Base-by-base conservation (phyloP, 1,140 invertebrate species). In the Drosophila saltans region DNA sequence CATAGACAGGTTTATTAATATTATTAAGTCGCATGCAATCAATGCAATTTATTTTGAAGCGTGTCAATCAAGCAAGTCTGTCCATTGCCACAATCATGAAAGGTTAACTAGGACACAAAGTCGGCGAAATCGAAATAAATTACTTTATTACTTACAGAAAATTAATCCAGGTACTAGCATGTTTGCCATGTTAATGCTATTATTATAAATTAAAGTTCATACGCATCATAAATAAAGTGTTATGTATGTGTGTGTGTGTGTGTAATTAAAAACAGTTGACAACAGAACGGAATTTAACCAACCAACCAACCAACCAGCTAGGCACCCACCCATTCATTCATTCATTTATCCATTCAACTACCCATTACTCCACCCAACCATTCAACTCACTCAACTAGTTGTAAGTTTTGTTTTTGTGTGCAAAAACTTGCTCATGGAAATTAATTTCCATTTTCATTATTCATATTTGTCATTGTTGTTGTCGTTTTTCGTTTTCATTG, bases 381-480 rank as follows among this genome's bases (percentile, higher is more conserved):
- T 24, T 61, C 63, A 67, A 75, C 28, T 10, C 26, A 4, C 39
- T 61, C 63, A 67, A 75, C 63, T 78, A 78, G 75, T 78, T 78
- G 77, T 43, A 78, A 78, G 58, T 78, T 78, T 65, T 71, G 40
- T 64, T 45, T 64, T 45, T 64, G 62, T 48, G 69, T 61, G 57
- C 45, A 40, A 66, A 66, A 80, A 88, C 72, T 82, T 88, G 70
- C 33, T 65, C 55, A 83, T 88, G 82, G 52, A 83, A 86, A 86
- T 83, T 73, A 82, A 83, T 86, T 88, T 86, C 62, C 72, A 79
- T 82, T 88, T 80, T 72, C 83, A 86, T 88, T 84, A 77, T 80
- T 84, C 73, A 70, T 75, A 80, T 74, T 85, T 80, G 71, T 69
- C 72, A 67, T 70, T 80, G 71, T 66, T 26, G 60, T 66, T 56